phyloP scores from a whole-genome alignment of 2,888 invertebrate species.

The Geotrupes spiniger region DNA sequence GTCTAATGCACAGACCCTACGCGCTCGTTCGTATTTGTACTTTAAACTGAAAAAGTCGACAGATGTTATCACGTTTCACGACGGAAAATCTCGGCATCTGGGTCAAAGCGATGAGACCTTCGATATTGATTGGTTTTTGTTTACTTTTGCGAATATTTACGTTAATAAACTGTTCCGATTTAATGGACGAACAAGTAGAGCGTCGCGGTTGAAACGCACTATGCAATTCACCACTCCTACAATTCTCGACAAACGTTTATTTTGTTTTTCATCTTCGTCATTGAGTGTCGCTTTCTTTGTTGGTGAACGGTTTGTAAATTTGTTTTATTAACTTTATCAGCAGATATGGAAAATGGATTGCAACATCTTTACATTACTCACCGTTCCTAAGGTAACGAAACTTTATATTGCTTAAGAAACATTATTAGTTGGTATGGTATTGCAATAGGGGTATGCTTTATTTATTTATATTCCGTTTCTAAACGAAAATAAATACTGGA shows the following conservation, averaged over 20 bases:
- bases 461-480: no score
- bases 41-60: no score
- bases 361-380: slow-evolving; percentile 7
- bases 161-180: no score
- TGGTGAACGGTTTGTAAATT: not conserved
- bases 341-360: slow-evolving; percentile 10
- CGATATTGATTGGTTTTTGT: no score
- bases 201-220: not conserved
- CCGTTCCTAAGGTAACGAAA: slow-evolving; percentile 7
- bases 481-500: no score
- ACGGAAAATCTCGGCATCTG: no score
- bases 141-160: no score
- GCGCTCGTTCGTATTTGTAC: not conserved
- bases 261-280: slow-evolving; percentile 8
- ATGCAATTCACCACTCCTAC: slow-evolving; percentile 2
- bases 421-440: not conserved
- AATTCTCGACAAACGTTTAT: not conserved
- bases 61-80: no score
- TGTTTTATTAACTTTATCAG: not conserved
- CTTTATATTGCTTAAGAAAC: slow-evolving; percentile 1
- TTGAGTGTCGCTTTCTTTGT: not conserved
- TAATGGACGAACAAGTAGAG: no score
- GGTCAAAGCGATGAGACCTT: no score
- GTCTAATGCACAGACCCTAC: slow-evolving; percentile 22
- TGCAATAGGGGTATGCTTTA: no score